A percentile compares a stretch with the other conserved stretches of the same genome.
Conservation (phyloP, 1,140 invertebrate genomes). For the Aphelinus certus region DNA sequence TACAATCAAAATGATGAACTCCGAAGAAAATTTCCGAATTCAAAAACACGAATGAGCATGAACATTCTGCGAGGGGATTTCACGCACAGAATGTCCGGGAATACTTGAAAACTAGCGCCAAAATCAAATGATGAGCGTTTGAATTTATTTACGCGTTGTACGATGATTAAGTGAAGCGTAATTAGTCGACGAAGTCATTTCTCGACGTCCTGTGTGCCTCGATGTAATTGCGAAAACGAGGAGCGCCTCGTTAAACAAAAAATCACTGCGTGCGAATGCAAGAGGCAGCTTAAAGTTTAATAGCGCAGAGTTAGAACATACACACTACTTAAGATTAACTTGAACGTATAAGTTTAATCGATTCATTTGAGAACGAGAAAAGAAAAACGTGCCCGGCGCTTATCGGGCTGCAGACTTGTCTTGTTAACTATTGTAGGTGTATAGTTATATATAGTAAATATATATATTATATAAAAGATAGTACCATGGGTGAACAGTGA, state of each 20-base stretch:
- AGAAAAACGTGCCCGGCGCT: slow-evolving; percentile 44
- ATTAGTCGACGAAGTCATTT: slow-evolving; percentile 37
- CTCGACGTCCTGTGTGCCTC: slow-evolving; percentile 40
- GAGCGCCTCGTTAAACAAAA: slow-evolving; percentile 16
- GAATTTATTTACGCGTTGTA: neutral
- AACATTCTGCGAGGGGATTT: neutral
- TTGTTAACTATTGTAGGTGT: slow-evolving; percentile 64
- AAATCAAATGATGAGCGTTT: neutral
- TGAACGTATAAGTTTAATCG: slow-evolving; percentile 52
- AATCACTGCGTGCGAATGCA: slow-evolving; percentile 17
- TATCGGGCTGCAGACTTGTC: slow-evolving; percentile 53
- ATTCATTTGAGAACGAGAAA: slow-evolving; percentile 34
- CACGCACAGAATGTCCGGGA: neutral
- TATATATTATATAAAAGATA: slow-evolving; percentile 44
- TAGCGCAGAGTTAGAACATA: slow-evolving; percentile 25
- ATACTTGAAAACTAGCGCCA: slow-evolving; percentile 4
- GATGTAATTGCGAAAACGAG: slow-evolving; percentile 25
- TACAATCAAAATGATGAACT: no score
- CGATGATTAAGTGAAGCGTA: slow-evolving; percentile 1
- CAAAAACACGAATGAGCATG: neutral
- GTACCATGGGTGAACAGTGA: slow-evolving; percentile 56
- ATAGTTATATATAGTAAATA: slow-evolving; percentile 54
- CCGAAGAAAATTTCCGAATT: neutral
- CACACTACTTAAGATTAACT: slow-evolving; percentile 52
- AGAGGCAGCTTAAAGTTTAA: slow-evolving; percentile 30